Base-by-base conservation (phyloP, 2,888 invertebrate species). In the Phyto melanocephala region DNA sequence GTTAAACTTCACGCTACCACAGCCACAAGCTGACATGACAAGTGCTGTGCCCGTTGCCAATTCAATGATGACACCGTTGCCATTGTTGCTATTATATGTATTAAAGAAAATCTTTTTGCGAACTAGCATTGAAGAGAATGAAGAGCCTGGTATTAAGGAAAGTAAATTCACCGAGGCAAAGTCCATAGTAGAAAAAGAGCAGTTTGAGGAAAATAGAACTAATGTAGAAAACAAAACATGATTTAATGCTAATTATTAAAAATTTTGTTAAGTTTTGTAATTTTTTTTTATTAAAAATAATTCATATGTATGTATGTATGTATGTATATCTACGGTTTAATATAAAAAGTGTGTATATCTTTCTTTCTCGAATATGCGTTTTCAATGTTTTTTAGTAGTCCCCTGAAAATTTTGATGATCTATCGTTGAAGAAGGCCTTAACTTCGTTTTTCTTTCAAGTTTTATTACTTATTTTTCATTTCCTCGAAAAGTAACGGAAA, bases 21-120 rank as follows among this genome's bases (percentile, higher is more conserved):
- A 96, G 87, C 97, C 97, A 0, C 95, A 95, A 84, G 96, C 95
- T 0, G 97, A 97, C 91, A 92, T 97, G 68, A 96, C 97, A 1
- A 96, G 96, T 81, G 96, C 97, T 85, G 93, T 96, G 76, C 97
- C 98, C 1, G 96, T 98, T 1, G 94, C 96, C 4, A 95, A 96
- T 13, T 97, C 97, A 7, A 94, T 97, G 75, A 96, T 98, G 96
- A 98, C 98, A 0, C 98, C 98, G 0, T 88, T 97, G 35, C 97
- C 98, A 0, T 93, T 97, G 88, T 91, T 93, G 10, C 86, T 92
- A 54, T 90, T 94, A 70, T 93, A 88, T 87, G 88, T 93, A 15
- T 92, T 92, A 85, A 93, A 93, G 87, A 93, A 93, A 87, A 89
- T 83, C 47, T 81, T 84, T 58, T 68, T 24, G 17, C 84, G 81